Percentiles rank a stretch among this genome's conserved stretches.
Conservation (phyloP, 2,797 vertebrate species). For the Pipistrellus pygmaeus region DNA sequence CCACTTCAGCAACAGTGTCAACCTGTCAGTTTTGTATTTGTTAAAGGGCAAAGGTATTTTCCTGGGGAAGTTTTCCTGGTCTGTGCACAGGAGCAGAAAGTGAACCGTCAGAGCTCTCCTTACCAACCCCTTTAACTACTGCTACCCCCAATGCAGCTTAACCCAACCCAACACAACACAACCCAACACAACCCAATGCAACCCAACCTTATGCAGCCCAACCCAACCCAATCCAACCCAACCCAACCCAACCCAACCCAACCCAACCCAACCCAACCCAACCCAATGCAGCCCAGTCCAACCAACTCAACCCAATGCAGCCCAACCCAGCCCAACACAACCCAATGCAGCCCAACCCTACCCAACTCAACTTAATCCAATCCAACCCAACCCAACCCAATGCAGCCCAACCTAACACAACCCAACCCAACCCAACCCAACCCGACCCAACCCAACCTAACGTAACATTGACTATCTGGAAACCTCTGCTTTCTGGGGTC, state of each 20-base stretch:
- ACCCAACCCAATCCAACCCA: neutral
- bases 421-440: neutral
- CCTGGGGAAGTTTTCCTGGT: conserved; percentile 59
- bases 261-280: neutral
- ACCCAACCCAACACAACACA: neutral
- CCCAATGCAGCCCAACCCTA: too few species aligned
- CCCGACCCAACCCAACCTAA: neutral
- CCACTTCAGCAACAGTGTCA: conserved; percentile 10
- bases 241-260: neutral
- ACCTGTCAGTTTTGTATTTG: conserved; percentile 67
- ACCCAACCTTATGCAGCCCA: too few species aligned
- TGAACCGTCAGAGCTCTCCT: conserved; percentile 28
- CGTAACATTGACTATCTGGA: neutral
- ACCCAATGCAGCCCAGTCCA: too few species aligned
- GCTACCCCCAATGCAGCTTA: neutral
- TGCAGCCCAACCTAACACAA: neutral
- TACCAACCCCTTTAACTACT: neutral
- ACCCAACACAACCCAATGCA: neutral
- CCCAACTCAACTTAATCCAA: neutral
- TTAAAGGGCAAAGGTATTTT: conserved; percentile 72
- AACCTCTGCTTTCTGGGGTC: neutral
- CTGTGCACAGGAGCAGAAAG: conserved; percentile 41
- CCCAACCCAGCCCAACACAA: neutral
- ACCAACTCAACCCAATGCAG: neutral
- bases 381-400: neutral